Percentiles rank a stretch among this genome's conserved stretches.
These are phyloP conservation scores for Danaus melanippus DNA, from an alignment of 1,140 invertebrate genomes.

Conservation along the genomic window DNA sequence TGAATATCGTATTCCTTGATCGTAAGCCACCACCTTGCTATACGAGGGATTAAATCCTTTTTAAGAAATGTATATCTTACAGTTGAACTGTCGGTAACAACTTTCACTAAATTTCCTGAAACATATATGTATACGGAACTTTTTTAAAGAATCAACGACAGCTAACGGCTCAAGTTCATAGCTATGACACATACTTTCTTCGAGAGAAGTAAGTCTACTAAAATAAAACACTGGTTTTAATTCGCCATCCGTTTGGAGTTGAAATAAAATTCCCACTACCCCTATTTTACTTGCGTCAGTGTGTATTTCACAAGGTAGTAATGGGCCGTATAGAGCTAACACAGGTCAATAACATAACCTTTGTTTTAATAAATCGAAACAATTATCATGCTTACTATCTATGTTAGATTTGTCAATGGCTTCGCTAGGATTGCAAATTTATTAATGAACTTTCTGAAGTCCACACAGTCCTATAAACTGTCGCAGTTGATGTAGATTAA, in stretches of 20 bases:
- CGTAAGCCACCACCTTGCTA: constrained; percentile 44
- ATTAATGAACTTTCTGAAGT: constrained; percentile 7
- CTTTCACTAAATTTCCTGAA: constrained; percentile 45
- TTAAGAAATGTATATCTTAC: constrained; percentile 35
- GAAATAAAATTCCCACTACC: constrained; percentile 28
- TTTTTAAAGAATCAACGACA: constrained; percentile 34
- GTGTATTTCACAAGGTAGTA: constrained; percentile 24
- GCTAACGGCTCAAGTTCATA: constrained; percentile 51
- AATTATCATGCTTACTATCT: constrained; percentile 34
- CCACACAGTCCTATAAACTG: constrained; percentile 38
- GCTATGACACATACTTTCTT: constrained; percentile 37
- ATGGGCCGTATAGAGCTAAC: constrained; percentile 22
- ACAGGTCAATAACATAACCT: constrained; percentile 14
- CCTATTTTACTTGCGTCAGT: constrained; percentile 34
- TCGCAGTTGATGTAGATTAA: constrained; percentile 26
- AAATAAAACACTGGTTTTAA: constrained; percentile 43
- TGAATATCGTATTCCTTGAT: constrained; percentile 39
- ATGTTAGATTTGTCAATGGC: constrained; percentile 35
- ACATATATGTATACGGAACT: constrained; percentile 43
- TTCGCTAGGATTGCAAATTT: constrained; percentile 14
- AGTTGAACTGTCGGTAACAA: constrained; percentile 57
- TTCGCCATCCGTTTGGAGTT: constrained; percentile 8
- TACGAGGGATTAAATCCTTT: constrained; percentile 32
- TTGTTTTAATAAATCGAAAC: constrained; percentile 21
- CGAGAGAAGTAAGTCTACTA: constrained; percentile 34